These are phyloP conservation scores for Drosophila nr. perissopoda DNA, from an alignment of 2,888 invertebrate genomes.

Conservation along the genomic window DNA sequence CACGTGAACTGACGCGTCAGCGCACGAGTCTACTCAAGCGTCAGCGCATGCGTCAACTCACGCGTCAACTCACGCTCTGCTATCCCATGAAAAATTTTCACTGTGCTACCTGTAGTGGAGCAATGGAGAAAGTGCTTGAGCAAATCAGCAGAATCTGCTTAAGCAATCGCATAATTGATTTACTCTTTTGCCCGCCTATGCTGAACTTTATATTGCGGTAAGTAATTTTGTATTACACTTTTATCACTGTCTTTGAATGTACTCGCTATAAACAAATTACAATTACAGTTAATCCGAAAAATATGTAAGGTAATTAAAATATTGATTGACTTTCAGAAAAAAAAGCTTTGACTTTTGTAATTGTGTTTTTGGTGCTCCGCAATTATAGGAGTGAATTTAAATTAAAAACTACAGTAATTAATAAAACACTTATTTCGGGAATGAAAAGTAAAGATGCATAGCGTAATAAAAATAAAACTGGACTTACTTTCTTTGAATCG, in stretches of 20 bases:
- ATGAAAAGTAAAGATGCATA: background rate
- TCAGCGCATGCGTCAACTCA: too few species aligned
- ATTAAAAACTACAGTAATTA: background rate
- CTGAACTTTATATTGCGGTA: background rate
- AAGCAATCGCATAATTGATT: too few species aligned
- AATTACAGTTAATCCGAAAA: background rate
- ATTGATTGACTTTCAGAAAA: background rate
- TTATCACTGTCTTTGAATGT: background rate
- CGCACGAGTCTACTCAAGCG: too few species aligned
- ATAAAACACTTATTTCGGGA: background rate
- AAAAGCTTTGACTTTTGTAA: background rate
- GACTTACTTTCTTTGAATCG: constrained; percentile 88
- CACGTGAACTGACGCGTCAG: too few species aligned
- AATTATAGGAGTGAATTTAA: background rate
- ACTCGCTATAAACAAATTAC: background rate
- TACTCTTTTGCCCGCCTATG: too few species aligned
- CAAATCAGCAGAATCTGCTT: too few species aligned
- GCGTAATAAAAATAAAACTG: background rate
- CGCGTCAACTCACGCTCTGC: too few species aligned
- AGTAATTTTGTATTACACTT: background rate
- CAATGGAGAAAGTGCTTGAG: too few species aligned
- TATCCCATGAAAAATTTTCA: too few species aligned
- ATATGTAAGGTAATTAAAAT: background rate
- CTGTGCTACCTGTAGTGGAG: too few species aligned
- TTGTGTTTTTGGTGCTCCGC: background rate